Evolutionary conservation across 1,140 invertebrate species (phyloP).

Genomic region (Gerris buenoi): DNA sequence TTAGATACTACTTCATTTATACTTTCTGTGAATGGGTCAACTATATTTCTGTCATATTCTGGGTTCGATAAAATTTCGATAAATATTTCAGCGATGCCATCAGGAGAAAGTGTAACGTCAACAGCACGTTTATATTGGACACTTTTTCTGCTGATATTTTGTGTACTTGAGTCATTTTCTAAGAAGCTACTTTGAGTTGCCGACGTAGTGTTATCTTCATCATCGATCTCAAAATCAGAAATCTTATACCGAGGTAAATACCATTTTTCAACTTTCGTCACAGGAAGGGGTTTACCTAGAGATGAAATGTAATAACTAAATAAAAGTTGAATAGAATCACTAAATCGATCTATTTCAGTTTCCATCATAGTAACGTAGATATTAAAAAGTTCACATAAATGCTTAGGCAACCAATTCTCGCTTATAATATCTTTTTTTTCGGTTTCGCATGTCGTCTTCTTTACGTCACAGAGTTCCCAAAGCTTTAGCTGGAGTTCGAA

Average conservation of each 20-base stretch:
- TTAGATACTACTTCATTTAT: not conserved
- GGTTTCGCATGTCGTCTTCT: not conserved
- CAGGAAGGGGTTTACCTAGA: not conserved
- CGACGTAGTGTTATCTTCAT: not conserved
- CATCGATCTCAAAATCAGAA: not conserved
- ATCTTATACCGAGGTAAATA: not conserved
- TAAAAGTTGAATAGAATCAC: constrained; percentile 15
- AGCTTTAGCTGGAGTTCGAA: constrained; percentile 11
- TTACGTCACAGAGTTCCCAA: constrained; percentile 4
- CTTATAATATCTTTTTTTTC: constrained; percentile 1
- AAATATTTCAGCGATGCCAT: not conserved
- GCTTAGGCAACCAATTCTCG: constrained; percentile 9
- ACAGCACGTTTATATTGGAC: not conserved
- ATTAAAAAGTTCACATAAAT: constrained; percentile 2
- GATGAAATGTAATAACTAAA: constrained; percentile 11
- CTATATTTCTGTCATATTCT: not conserved
- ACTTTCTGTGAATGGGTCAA: not conserved
- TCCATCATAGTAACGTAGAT: constrained; percentile 10
- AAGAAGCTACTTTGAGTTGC: not conserved
- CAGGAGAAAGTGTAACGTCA: not conserved
- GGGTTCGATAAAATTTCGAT: not conserved
- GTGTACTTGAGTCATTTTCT: not conserved
- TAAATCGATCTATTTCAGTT: constrained; percentile 12
- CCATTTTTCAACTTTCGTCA: not conserved
- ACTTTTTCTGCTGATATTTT: not conserved